Evolutionary conservation across 1,140 invertebrate genomes (phyloP).

Genomic region (Luehdorfia chinensis): DNA sequence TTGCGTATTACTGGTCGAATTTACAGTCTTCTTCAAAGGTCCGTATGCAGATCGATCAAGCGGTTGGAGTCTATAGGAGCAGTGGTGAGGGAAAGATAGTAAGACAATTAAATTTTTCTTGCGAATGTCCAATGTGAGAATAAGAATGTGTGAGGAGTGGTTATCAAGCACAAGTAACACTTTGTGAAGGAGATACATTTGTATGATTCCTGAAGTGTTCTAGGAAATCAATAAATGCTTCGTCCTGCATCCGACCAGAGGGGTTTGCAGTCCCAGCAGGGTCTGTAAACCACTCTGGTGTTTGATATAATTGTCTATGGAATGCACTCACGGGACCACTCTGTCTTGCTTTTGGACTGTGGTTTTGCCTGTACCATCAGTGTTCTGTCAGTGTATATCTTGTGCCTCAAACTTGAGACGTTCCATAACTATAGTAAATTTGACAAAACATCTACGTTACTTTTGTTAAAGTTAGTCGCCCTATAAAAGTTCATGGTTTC

Average conservation of each 20-base stretch:
- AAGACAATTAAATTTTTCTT: slow-evolving; percentile 50
- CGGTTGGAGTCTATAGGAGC: slow-evolving; percentile 57
- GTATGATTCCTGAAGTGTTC: slow-evolving; percentile 48
- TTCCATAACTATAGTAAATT: slow-evolving; percentile 38
- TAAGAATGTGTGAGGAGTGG: slow-evolving; percentile 34
- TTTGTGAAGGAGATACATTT: slow-evolving; percentile 28
- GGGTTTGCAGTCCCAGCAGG: slow-evolving; percentile 43
- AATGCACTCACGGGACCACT: no score
- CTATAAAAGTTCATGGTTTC: slow-evolving; percentile 63
- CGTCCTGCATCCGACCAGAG: slow-evolving; percentile 62
- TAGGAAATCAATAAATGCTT: slow-evolving; percentile 43
- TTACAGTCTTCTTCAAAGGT: slow-evolving; percentile 54
- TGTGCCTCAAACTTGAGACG: slow-evolving; percentile 29
- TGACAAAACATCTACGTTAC: slow-evolving; percentile 51
- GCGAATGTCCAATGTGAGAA: slow-evolving; percentile 35
- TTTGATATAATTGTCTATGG: no score
- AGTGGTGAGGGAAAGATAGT: slow-evolving; percentile 45
- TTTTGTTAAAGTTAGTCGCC: slow-evolving; percentile 71
- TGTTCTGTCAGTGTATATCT: slow-evolving; percentile 41
- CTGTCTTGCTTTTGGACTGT: slow-evolving; percentile 49
- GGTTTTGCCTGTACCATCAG: slow-evolving; percentile 72
- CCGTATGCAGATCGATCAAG: slow-evolving; percentile 54
- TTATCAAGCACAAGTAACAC: slow-evolving; percentile 35
- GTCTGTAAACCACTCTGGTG: slow-evolving; percentile 28
- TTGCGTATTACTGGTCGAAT: slow-evolving; percentile 52